Evolutionary conservation across 2,888 invertebrate genomes (phyloP).

Genomic region (Ypsolopha scabrella): DNA sequence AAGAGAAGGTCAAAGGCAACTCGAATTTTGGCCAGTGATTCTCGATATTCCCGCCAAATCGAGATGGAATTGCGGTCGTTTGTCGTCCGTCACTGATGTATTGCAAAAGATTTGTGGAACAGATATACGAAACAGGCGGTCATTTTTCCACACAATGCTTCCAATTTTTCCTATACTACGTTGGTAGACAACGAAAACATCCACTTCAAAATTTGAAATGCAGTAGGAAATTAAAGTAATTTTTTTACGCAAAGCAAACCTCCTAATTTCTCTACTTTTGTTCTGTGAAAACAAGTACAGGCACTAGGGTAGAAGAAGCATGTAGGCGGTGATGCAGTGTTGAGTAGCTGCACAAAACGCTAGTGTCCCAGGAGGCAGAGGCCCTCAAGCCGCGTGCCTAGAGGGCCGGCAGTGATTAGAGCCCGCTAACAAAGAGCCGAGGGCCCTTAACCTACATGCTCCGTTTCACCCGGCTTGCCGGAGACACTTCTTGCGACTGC

Average conservation of each 20-base stretch:
- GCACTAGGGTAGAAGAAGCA: constrained; percentile 31
- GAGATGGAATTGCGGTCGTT: constrained; percentile 24
- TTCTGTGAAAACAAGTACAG: constrained; percentile 4
- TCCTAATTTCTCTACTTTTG: too few relatives aligned
- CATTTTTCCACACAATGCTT: too few relatives aligned
- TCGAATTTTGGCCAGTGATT: constrained; percentile 39
- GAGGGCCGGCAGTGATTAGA: constrained; percentile 65
- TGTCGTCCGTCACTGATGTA: not conserved
- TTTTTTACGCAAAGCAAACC: too few relatives aligned
- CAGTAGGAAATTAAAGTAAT: too few relatives aligned
- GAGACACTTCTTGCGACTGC: constrained; percentile 46
- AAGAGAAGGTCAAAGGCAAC: constrained; percentile 21
- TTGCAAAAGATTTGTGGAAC: not conserved
- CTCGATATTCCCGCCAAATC: constrained; percentile 26
- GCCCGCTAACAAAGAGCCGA: constrained; percentile 66
- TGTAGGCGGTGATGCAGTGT: constrained; percentile 28
- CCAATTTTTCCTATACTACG: too few relatives aligned
- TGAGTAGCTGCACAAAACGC: constrained; percentile 59
- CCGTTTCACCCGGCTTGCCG: constrained; percentile 43
- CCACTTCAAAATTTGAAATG: too few relatives aligned
- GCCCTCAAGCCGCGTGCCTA: constrained; percentile 52
- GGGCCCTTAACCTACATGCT: constrained; percentile 67
- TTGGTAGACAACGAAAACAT: too few relatives aligned
- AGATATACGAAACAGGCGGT: too few relatives aligned
- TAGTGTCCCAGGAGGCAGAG: constrained; percentile 39